Base-by-base conservation (phyloP, 2,113 vertebrate genomes). In the Thalassarche chlororhynchos region DNA sequence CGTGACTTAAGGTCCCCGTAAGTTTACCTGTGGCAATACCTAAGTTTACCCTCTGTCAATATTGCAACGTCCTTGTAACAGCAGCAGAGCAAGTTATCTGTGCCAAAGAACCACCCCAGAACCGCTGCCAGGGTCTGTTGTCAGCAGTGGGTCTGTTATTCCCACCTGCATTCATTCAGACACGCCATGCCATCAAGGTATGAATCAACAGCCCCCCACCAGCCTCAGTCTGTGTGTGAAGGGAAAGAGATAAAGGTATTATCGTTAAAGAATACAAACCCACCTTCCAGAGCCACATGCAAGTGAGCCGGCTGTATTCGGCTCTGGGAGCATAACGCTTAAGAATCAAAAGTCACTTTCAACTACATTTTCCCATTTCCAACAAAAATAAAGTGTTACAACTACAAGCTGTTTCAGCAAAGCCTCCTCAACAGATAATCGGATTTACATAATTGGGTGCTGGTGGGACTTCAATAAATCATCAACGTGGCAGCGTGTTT, bases 401-500 rank as follows among this genome's bases (percentile, higher is more conserved):
- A 98, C 93, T 95, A 95, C 96, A 98, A 98, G 97, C 97, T 98
- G 95, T 97, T 98, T 90, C 94, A 97, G 97, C 96, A 97, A 98
- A 98, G 97, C 97, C 98, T 98, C 95, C 96, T 98, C 94, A 57
- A 98, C 97, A 98, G 98, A 98, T 98, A 98, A 98, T 98, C 54
- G 54, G 98, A 98, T 98, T 98, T 98, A 95, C 97, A 98, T 98
- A 98, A 98, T 98, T 98, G 97, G 97, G 97, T 93, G 89, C 95
- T 95, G 96, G 97, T 96, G 84, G 96, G 96, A 96, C 97, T 98
- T 98, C 96, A 98, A 92, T 97, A 98, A 98, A 97, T 97, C 97
- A 98, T 96, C 95, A 74, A 89, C 16, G 7, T 95, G 95, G 97
- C 96, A 96, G 93, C 2, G 10, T 85, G 83, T 97, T 97, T 96